A percentile compares a stretch with the other conserved stretches of the same genome.
Conservation (phyloP, 2,888 invertebrate genomes). For the Iphiclides podalirius region DNA sequence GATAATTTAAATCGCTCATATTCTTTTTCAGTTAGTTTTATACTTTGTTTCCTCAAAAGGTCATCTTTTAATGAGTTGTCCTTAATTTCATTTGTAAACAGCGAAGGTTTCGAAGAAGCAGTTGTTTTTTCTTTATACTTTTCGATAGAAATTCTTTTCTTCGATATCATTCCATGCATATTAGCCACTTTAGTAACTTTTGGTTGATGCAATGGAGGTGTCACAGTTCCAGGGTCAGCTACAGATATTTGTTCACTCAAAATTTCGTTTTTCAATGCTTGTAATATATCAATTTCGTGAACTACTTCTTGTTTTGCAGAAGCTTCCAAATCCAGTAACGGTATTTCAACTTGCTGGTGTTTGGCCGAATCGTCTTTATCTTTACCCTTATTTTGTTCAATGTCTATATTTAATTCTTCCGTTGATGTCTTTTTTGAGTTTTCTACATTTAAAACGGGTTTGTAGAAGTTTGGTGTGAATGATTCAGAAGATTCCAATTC, state of each 20-base stretch:
- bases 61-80: conserved; percentile 40
- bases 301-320: conserved; percentile 44
- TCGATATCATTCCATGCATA: conserved; percentile 50
- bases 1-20: conserved; percentile 68
- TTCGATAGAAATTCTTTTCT: conserved; percentile 72
- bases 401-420: neutral
- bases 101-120: conserved; percentile 29
- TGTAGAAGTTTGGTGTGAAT: conserved; percentile 57
- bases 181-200: conserved; percentile 64
- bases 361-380: conserved; percentile 23
- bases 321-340: conserved; percentile 50
- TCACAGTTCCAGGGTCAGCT: conserved; percentile 43
- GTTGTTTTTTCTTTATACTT: conserved; percentile 65
- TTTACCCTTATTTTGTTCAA: conserved; percentile 8
- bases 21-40: conserved; percentile 73
- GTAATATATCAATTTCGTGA: conserved; percentile 71
- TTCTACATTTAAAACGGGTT: conserved; percentile 37
- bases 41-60: conserved; percentile 52
- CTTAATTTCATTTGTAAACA: conserved; percentile 34
- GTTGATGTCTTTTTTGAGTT: conserved; percentile 1
- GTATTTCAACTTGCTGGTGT: conserved; percentile 46
- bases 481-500: conserved; percentile 12
- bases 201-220: conserved; percentile 65
- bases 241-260: conserved; percentile 55
- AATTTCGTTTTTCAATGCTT: conserved; percentile 73